Percentiles rank a stretch among this genome's conserved stretches.
phyloP scores from a whole-genome alignment of 2,797 vertebrate species.

The Psittacula echo region DNA sequence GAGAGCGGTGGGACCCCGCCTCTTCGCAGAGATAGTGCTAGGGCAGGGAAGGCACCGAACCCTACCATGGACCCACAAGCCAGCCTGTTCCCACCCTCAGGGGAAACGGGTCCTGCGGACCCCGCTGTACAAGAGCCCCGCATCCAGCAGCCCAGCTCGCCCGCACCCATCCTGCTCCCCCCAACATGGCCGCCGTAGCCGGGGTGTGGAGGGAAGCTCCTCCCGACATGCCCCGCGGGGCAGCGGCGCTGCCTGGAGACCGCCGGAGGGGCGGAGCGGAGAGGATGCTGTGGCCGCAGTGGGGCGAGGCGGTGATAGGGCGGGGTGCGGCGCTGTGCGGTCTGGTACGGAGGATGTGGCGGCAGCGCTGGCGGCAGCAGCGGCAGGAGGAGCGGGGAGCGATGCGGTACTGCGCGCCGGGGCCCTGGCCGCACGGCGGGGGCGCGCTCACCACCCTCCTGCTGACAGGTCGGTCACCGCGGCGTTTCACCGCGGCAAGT shows the following conservation, averaged over 20 bases:
- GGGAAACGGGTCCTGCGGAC: accelerated
- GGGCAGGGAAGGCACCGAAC: background rate
- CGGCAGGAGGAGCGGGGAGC: background rate
- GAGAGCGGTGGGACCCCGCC: accelerated
- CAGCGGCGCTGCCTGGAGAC: conserved; percentile 7
- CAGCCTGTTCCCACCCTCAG: too few species aligned
- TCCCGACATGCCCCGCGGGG: conserved; percentile 12
- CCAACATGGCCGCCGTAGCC: background rate
- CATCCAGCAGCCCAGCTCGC: accelerated
- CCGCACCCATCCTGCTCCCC: accelerated
- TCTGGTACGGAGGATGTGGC: background rate
- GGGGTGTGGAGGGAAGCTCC: accelerated
- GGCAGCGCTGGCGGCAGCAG: background rate
- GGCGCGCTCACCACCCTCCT: conserved; percentile 36
- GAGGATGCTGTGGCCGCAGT: background rate
- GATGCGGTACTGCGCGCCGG: conserved; percentile 31
- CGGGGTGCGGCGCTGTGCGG: too few species aligned
- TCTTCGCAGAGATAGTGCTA: background rate
- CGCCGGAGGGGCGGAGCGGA: conserved; percentile 25
- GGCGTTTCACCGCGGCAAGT: background rate
- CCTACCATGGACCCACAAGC: background rate
- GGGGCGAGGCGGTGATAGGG: background rate
- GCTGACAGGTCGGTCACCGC: conserved; percentile 66
- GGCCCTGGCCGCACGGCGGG: conserved; percentile 11
- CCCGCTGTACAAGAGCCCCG: accelerated